Conservation (phyloP, 2,113 vertebrate genomes). For the Amphiprion ocellaris region DNA sequence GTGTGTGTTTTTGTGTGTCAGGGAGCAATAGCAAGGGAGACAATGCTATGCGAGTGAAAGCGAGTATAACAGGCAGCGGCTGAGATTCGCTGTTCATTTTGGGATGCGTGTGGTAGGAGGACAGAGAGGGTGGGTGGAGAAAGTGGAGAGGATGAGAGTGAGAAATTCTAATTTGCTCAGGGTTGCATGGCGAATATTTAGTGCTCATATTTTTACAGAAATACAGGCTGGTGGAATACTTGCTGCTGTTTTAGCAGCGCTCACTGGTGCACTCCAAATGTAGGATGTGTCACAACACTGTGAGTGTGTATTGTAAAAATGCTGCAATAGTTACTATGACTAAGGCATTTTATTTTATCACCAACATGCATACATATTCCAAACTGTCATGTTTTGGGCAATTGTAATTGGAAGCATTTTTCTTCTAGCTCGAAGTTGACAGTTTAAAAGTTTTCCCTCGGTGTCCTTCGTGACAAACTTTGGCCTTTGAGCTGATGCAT, state of each 20-base stretch:
- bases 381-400: not conserved
- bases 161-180: slow-evolving; percentile 67
- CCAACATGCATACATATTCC: not conserved
- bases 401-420: too few species aligned
- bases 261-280: not conserved
- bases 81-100: slow-evolving; percentile 54
- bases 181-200: slow-evolving; percentile 60
- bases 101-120: slow-evolving; percentile 54
- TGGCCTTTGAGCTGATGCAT: slow-evolving; percentile 2
- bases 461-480: slow-evolving; percentile 20
- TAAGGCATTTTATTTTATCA: not conserved
- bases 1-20: not conserved
- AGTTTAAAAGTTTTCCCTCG: not conserved
- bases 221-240: slow-evolving; percentile 40
- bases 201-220: slow-evolving; percentile 56
- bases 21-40: slow-evolving; percentile 1
- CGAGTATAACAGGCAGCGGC: slow-evolving; percentile 34
- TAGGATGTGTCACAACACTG: slow-evolving; percentile 21
- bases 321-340: not conserved
- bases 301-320: not conserved
- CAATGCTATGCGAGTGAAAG: slow-evolving; percentile 3
- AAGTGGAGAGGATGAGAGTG: slow-evolving; percentile 28
- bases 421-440: not conserved
- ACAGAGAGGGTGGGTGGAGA: slow-evolving; percentile 60
- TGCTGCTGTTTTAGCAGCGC: slow-evolving; percentile 38